Evolutionary conservation across 1,140 invertebrate species (phyloP).

Genomic region (Drosophila arizonae): DNA sequence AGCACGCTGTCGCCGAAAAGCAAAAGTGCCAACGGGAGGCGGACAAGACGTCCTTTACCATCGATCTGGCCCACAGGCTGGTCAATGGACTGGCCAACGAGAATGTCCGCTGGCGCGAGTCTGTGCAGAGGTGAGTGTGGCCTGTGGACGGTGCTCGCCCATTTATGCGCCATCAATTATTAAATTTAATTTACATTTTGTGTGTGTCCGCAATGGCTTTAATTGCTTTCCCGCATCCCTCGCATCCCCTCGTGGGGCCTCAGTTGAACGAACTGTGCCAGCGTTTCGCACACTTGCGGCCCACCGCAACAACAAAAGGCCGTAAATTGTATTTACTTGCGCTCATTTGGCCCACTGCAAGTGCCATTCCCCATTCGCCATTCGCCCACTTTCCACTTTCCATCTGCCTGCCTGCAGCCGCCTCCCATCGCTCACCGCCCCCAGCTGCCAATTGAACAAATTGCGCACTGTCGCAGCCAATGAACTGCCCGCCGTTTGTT

Average conservation of each 20-base stretch:
- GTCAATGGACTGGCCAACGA: slow-evolving; percentile 97
- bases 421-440: neutral
- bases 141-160: slow-evolving; percentile 13
- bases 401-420: neutral
- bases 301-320: slow-evolving; percentile 73
- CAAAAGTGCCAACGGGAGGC: slow-evolving; percentile 94
- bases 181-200: slow-evolving; percentile 80
- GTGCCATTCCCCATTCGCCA: neutral
- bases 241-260: neutral
- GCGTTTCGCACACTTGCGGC: slow-evolving; percentile 60
- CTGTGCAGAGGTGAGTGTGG: slow-evolving; percentile 69
- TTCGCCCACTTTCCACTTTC: no score
- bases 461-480: slow-evolving; percentile 51
- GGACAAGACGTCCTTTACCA: slow-evolving; percentile 91
- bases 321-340: slow-evolving; percentile 77
- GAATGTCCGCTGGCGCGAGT: slow-evolving; percentile 88
- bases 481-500: slow-evolving; percentile 53
- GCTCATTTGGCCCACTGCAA: slow-evolving; percentile 55
- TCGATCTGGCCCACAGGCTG: slow-evolving; percentile 96
- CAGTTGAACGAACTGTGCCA: slow-evolving; percentile 22
- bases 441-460: slow-evolving; percentile 50
- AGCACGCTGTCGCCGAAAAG: slow-evolving; percentile 93
- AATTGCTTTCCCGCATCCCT: slow-evolving; percentile 58
- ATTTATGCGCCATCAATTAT: slow-evolving; percentile 78
- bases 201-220: slow-evolving; percentile 70